These are phyloP conservation scores for Drosophila teissieri DNA, from an alignment of 1,140 invertebrate species.

Conservation along the genomic window DNA sequence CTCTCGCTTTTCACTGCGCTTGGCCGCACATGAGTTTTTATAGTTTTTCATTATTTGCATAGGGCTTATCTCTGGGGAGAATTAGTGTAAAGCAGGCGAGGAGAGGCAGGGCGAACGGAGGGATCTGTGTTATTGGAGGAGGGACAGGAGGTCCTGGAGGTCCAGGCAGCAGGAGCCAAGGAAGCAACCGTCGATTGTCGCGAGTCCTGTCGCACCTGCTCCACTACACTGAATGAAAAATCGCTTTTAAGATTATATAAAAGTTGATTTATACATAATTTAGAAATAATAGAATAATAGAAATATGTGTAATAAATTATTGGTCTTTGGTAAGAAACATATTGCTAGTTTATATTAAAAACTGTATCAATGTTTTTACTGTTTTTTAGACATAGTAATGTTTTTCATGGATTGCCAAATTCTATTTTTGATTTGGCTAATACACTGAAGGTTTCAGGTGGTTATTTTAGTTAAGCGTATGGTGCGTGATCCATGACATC, in stretches of 20 bases:
- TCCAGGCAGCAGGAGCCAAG: slow-evolving; percentile 30
- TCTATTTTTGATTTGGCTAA: background rate
- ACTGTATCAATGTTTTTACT: too few relatives aligned
- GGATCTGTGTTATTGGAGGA: background rate
- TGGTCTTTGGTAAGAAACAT: too few relatives aligned
- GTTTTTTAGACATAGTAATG: too few relatives aligned
- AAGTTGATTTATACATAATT: too few relatives aligned
- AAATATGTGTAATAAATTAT: too few relatives aligned
- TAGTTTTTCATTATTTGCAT: slow-evolving; percentile 83
- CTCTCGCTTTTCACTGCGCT: slow-evolving; percentile 27
- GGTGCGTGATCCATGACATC: slow-evolving; percentile 33
- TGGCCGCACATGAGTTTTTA: slow-evolving; percentile 76
- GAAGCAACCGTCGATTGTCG: slow-evolving; percentile 69
- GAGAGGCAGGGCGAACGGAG: slow-evolving; percentile 11
- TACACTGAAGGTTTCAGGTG: background rate
- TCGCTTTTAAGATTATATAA: background rate
- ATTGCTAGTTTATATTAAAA: too few relatives aligned
- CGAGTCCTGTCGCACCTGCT: slow-evolving; percentile 64
- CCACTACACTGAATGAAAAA: slow-evolving; percentile 10
- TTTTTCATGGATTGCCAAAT: background rate
- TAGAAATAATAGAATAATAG: too few relatives aligned
- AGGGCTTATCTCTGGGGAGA: slow-evolving; percentile 76
- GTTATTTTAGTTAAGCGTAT: slow-evolving; percentile 26
- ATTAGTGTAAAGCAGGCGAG: slow-evolving; percentile 48
- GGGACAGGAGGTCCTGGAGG: slow-evolving; percentile 5